Evolutionary conservation across 35 echinoderm and acorn worm species (phyloP).

Genomic region (Lytechinus variegatus): DNA sequence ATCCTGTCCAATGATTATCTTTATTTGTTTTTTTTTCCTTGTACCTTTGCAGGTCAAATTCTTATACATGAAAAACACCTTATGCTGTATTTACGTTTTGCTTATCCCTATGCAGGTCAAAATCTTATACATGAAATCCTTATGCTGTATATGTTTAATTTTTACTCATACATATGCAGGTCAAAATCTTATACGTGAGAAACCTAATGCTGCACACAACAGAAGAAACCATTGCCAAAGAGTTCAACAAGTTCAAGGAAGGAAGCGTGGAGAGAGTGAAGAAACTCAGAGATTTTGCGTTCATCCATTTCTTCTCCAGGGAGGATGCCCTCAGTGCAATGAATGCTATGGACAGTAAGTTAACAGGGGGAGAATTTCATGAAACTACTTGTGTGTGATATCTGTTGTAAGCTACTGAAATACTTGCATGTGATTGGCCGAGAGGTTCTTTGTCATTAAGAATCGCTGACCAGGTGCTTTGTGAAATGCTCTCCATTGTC

Average conservation of each 20-base stretch:
- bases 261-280: conserved; percentile 91
- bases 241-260: conserved; percentile 83
- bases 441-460: too few relatives aligned
- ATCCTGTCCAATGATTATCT: too few relatives aligned
- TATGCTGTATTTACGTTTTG: conserved; percentile 64
- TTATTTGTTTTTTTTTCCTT: too few relatives aligned
- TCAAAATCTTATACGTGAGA: conserved; percentile 92
- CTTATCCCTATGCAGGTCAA: too few relatives aligned
- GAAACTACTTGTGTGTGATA: too few relatives aligned
- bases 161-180: conserved; percentile 46
- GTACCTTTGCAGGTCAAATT: conserved; percentile 14
- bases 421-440: too few relatives aligned
- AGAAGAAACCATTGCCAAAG: conserved; percentile 82
- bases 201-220: conserved; percentile 98
- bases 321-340: conserved; percentile 82
- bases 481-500: background rate
- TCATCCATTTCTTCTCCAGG: conserved; percentile 77
- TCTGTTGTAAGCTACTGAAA: too few relatives aligned
- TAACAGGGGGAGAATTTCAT: too few relatives aligned
- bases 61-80: conserved; percentile 90
- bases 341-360: conserved; percentile 80
- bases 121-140: too few relatives aligned
- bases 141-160: background rate
- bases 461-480: background rate
- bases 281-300: conserved; percentile 93